A percentile compares a stretch with the other conserved stretches of the same genome.
phyloP scores from a whole-genome alignment of 1,140 invertebrate species.

The Sipha flava region DNA sequence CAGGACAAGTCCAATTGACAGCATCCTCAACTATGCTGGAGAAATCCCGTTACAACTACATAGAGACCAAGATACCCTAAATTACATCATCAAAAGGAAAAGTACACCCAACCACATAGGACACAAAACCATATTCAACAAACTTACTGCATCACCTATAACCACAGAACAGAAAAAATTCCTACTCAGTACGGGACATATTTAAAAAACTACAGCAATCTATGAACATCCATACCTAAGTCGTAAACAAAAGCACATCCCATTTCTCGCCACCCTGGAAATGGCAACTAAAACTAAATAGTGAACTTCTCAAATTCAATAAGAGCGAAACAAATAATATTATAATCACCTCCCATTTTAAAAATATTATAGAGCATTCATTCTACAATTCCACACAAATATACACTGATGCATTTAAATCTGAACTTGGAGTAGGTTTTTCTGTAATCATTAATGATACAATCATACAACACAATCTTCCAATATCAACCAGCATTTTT shows the following conservation, averaged over 20 bases:
- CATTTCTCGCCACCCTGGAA: not conserved
- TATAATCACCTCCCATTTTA: not conserved
- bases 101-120: not conserved
- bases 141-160: not conserved
- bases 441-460: not conserved
- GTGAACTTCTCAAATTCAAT: not conserved
- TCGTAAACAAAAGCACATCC: not conserved
- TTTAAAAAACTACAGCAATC: not conserved
- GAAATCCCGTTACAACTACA: not conserved
- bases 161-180: not conserved
- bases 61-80: not conserved
- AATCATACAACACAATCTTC: not conserved
- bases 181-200: not conserved
- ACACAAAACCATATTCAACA: not conserved
- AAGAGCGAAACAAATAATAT: not conserved
- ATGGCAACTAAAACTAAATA: not conserved
- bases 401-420: not conserved
- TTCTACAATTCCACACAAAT: not conserved
- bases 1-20: not conserved
- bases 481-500: not conserved
- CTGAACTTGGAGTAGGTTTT: not conserved
- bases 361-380: not conserved
- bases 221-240: not conserved
- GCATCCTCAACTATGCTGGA: not conserved
- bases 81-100: not conserved